phyloP scores from a whole-genome alignment of 2,888 invertebrate species.

The Cyaniris semiargus region DNA sequence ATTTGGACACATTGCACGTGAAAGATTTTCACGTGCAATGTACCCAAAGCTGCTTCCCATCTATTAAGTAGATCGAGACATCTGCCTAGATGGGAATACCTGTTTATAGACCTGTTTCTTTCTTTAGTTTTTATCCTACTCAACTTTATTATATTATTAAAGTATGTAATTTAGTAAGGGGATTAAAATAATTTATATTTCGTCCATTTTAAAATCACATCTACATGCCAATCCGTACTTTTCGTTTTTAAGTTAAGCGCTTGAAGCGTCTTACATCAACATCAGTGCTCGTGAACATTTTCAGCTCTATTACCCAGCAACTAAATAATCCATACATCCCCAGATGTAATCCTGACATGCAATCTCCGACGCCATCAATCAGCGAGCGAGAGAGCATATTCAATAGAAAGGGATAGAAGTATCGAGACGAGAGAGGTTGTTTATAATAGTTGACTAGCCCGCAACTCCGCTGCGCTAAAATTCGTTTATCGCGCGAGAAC shows the following conservation, averaged over 20 bases:
- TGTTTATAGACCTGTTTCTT: too few relatives aligned
- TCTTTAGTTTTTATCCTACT: too few relatives aligned
- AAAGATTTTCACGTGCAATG: too few relatives aligned
- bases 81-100: too few relatives aligned
- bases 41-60: too few relatives aligned
- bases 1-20: too few relatives aligned
- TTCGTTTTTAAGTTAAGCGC: not conserved
- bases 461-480: not conserved
- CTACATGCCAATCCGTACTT: not conserved
- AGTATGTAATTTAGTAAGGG: too few relatives aligned
- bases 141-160: too few relatives aligned
- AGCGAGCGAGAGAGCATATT: constrained; percentile 47
- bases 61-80: too few relatives aligned
- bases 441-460: not conserved
- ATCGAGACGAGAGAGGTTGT: not conserved
- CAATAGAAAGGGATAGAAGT: constrained; percentile 17
- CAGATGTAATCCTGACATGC: constrained; percentile 77
- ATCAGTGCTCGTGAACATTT: constrained; percentile 19
- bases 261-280: not conserved
- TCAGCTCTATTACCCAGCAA: constrained; percentile 59
- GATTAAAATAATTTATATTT: too few relatives aligned
- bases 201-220: too few relatives aligned
- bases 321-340: constrained; percentile 75
- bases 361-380: constrained; percentile 76
- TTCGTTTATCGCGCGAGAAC: too few relatives aligned